Evolutionary conservation across 2,888 invertebrate genomes (phyloP).

Genomic region (Chloroclysta siterata): DNA sequence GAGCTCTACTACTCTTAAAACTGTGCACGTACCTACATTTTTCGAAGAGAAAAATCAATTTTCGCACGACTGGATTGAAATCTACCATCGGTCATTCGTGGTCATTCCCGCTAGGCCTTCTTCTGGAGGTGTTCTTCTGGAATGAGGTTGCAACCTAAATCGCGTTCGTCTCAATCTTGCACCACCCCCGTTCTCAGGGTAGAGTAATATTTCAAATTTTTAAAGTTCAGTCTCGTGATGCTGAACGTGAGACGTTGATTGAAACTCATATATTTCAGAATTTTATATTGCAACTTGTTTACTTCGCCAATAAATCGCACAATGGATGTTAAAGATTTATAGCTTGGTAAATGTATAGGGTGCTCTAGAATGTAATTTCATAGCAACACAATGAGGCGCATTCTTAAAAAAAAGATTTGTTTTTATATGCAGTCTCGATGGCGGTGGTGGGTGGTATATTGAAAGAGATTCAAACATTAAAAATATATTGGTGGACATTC

Average conservation of each 20-base stretch:
- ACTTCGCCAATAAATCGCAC: constrained; percentile 49
- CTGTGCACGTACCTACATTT: no score
- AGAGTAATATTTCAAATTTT: constrained; percentile 73
- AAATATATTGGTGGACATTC: no score
- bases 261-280: constrained; percentile 67
- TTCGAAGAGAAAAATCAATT: no score
- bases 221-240: constrained; percentile 58
- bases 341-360: constrained; percentile 20
- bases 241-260: constrained; percentile 65
- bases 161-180: constrained; percentile 35
- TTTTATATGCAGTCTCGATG: neutral
- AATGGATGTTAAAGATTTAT: constrained; percentile 41
- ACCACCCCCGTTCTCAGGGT: constrained; percentile 47
- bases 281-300: constrained; percentile 58
- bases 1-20: no score
- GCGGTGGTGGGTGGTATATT: no score
- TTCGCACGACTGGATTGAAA: no score
- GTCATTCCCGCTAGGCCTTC: no score
- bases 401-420: neutral
- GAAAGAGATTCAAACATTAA: no score
- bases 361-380: constrained; percentile 14
- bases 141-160: no score
- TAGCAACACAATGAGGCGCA: neutral
- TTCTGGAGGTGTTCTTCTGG: no score
- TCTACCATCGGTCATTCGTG: no score